Percentiles rank a stretch among this genome's conserved stretches.
Conservation (phyloP, 2,888 invertebrate species). For the Lithophane ornitopus region DNA sequence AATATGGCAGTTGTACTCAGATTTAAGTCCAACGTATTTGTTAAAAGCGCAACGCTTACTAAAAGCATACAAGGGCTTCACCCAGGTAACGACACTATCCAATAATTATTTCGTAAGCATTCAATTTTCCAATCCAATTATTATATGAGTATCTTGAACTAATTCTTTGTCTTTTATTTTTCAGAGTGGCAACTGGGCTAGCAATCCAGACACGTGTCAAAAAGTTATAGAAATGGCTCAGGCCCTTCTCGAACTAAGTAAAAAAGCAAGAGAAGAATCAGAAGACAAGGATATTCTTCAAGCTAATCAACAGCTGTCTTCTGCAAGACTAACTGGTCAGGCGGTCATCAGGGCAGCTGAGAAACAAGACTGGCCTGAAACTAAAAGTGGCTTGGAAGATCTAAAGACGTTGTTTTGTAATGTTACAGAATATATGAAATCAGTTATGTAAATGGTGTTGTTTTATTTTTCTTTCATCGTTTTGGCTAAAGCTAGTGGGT, state of each 20-base stretch:
- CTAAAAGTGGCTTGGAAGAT: constrained; percentile 75
- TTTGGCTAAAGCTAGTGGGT: background rate
- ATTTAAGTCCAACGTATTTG: constrained; percentile 91
- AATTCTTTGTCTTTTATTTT: constrained; percentile 56
- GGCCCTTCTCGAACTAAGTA: constrained; percentile 90
- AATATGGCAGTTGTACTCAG: constrained; percentile 96
- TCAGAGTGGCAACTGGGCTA: constrained; percentile 89
- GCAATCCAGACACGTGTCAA: constrained; percentile 90
- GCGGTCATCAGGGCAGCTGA: constrained; percentile 89
- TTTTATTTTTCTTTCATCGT: constrained; percentile 46
- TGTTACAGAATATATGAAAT: constrained; percentile 87
- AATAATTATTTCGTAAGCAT: no score
- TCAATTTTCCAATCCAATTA: no score
- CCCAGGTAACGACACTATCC: constrained; percentile 82
- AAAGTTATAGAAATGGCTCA: constrained; percentile 92
- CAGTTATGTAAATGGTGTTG: constrained; percentile 76
- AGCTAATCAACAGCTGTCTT: constrained; percentile 90
- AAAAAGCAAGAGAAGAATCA: constrained; percentile 88
- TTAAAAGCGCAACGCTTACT: constrained; percentile 93
- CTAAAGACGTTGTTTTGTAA: constrained; percentile 77
- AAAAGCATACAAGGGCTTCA: constrained; percentile 94
- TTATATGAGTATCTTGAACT: background rate
- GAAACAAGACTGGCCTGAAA: constrained; percentile 86
- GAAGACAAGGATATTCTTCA: constrained; percentile 87
- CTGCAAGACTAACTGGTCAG: constrained; percentile 90